Evolutionary conservation across 2,113 vertebrate species (phyloP), one percentile per base, ranked within the genome.

Genomic region (Miniopterus natalensis): DNA sequence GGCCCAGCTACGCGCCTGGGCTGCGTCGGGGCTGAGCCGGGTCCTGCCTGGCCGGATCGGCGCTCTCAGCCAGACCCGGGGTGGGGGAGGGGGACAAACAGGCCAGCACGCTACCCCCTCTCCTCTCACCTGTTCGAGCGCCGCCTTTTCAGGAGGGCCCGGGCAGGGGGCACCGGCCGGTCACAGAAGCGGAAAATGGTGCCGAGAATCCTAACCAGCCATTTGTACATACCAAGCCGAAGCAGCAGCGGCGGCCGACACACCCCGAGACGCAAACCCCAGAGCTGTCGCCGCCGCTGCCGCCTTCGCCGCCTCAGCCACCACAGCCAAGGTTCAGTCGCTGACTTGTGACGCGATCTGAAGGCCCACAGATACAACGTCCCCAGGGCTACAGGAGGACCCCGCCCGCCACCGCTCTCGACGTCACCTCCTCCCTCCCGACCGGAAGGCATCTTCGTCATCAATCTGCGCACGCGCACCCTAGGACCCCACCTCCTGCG

Each of bases 161-260:
- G 88, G 53, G 96, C 40, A 74, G 92, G 68, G 47, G 97, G 96
- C 87, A 84, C 95, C 71, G 97, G 68, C 74, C 92, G 94, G 36
- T 95, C 92, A 55, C 97, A 97, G 86, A 97, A 90, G 66, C 97
- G 92, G 88, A 97, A 92, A 96, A 97, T 95, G 97, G 97, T 97
- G 96, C 97, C 97, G 97, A 98, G 94, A 68, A 97, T 70, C 94
- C 95, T 97, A 97, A 88, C 31, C 96, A 98, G 96, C 98, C 98
- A 98, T 97, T 96, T 96, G 97, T 97, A 98, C 98, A 98, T 98
- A 97, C 97, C 98, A 98, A 92, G 97, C 97, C 87, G 49, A 63
- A 96, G 88, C 96, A 96, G 90, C 97, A 96, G 97, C 96, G 95
- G 97, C 97, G 92, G 96, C 97, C 97, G 97, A 97, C 96, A 80